phyloP scores from a whole-genome alignment of 2,797 vertebrate genomes.

The Lycodopsis pacificus region DNA sequence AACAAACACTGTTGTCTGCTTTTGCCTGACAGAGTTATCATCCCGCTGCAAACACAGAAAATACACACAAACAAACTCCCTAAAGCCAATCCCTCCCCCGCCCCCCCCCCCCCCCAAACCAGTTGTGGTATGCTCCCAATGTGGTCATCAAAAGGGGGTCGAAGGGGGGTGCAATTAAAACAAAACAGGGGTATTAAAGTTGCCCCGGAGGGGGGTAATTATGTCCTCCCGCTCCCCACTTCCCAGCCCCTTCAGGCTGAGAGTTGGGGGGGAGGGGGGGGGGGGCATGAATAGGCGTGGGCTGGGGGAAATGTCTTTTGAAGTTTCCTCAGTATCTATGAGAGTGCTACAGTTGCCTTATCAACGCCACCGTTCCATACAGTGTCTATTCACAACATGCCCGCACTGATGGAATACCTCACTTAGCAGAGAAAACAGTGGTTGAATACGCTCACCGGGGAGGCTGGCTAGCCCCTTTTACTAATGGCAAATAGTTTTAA shows the following conservation, averaged over 20 bases:
- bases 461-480: slow-evolving; percentile 53
- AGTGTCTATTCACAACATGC: slow-evolving; percentile 62
- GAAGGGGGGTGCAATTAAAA: slow-evolving; percentile 83
- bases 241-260: slow-evolving; percentile 73
- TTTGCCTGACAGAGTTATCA: slow-evolving; percentile 69
- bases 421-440: slow-evolving; percentile 49
- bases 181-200: slow-evolving; percentile 87
- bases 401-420: slow-evolving; percentile 56
- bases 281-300: slow-evolving; percentile 67
- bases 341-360: slow-evolving; percentile 75
- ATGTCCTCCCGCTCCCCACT: slow-evolving; percentile 72
- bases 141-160: slow-evolving; percentile 79
- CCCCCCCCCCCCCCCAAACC: slow-evolving; percentile 19
- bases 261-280: slow-evolving; percentile 43
- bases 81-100: neutral
- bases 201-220: slow-evolving; percentile 84
- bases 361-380: slow-evolving; percentile 76
- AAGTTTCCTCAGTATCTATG: slow-evolving; percentile 68
- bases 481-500: slow-evolving; percentile 75
- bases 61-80: slow-evolving; percentile 57
- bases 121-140: slow-evolving; percentile 79
- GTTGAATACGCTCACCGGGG: slow-evolving; percentile 58
- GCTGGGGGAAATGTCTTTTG: slow-evolving; percentile 76
- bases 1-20: slow-evolving; percentile 71
- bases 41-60: slow-evolving; percentile 55